phyloP scores from a whole-genome alignment of 2,113 vertebrate genomes.

The Crotalus helleri region DNA sequence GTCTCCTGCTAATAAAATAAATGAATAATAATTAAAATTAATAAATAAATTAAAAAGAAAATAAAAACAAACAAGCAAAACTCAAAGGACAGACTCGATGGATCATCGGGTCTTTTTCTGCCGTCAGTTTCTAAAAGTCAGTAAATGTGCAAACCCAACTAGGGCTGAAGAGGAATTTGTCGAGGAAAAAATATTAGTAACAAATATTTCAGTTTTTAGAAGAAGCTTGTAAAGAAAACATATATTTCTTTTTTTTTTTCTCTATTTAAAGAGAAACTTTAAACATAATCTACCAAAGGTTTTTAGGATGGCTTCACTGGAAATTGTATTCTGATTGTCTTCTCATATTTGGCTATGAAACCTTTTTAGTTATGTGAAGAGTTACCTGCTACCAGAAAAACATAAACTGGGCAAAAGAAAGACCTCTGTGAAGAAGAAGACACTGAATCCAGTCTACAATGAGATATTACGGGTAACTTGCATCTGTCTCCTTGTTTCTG shows the following conservation, averaged over 20 bases:
- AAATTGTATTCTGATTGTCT: not conserved
- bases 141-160: not conserved
- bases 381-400: conserved; percentile 89
- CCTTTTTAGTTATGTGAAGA: conserved; percentile 87
- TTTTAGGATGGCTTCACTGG: not conserved
- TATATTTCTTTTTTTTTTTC: not conserved
- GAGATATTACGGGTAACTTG: conserved; percentile 84
- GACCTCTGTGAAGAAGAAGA: conserved; percentile 89
- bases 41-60: no score
- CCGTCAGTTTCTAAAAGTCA: not conserved
- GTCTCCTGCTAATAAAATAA: no score
- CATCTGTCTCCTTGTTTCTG: not conserved
- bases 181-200: not conserved
- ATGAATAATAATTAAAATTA: no score
- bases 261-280: not conserved
- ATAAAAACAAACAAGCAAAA: no score
- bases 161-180: not conserved
- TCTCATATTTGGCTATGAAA: conserved; percentile 18
- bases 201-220: not conserved
- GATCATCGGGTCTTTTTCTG: not conserved
- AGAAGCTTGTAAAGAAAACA: not conserved
- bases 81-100: no score
- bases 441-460: conserved; percentile 86
- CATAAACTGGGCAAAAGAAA: conserved; percentile 90
- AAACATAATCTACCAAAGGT: not conserved